Evolutionary conservation across 2,888 invertebrate species (phyloP).

Genomic region (Andrena praecox): DNA sequence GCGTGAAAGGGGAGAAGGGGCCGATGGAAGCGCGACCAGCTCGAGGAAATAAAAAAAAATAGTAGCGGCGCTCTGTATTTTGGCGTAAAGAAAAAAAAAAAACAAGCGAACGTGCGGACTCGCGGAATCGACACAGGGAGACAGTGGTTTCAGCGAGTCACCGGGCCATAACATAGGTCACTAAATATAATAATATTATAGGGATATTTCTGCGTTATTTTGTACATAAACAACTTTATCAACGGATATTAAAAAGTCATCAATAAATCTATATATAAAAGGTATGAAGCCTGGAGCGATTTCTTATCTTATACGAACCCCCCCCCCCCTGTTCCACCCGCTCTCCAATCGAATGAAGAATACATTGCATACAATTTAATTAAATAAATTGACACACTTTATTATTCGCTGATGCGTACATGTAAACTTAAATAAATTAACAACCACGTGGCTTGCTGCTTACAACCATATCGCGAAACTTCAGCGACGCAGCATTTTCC

Average conservation of each 20-base stretch:
- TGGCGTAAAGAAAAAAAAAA: constrained; percentile 44
- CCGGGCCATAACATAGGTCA: constrained; percentile 76
- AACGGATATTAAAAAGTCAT: constrained; percentile 82
- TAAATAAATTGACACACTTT: neutral
- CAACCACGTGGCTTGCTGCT: no score
- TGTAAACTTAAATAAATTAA: neutral
- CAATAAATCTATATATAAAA: constrained; percentile 83
- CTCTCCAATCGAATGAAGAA: neutral
- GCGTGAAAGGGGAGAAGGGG: constrained; percentile 26
- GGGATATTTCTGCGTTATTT: constrained; percentile 83
- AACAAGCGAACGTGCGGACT: constrained; percentile 61
- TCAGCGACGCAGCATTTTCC: neutral
- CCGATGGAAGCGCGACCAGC: constrained; percentile 44
- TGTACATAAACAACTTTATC: constrained; percentile 84
- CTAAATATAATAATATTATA: constrained; percentile 79
- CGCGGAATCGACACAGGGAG: constrained; percentile 43
- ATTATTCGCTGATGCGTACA: neutral
- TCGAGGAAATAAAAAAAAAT: constrained; percentile 46
- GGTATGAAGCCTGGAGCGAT: constrained; percentile 20
- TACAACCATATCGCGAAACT: no score
- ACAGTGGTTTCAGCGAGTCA: constrained; percentile 62
- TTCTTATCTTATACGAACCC: neutral
- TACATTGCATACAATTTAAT: constrained; percentile 7
- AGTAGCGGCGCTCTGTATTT: constrained; percentile 65
- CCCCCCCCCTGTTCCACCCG: neutral